Evolutionary conservation across 2,113 vertebrate genomes (phyloP).

Genomic region (Plecotus auritus): DNA sequence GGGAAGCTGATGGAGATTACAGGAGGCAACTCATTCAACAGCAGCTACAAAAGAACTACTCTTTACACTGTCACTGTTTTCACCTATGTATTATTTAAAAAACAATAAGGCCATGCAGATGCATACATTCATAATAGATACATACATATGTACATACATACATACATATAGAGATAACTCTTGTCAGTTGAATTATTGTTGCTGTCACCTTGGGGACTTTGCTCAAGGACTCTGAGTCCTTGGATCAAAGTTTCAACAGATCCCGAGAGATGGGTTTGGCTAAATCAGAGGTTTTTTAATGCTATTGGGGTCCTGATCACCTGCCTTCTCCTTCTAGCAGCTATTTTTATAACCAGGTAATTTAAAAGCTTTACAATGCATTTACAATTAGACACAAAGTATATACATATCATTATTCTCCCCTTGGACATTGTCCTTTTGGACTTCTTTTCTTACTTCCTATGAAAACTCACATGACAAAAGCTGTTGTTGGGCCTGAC

Average conservation of each 20-base stretch:
- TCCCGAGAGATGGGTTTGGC: neutral
- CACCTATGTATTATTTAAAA: neutral
- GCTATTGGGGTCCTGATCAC: neutral
- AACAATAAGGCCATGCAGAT: neutral
- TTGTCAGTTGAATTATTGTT: neutral
- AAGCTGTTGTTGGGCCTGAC: neutral
- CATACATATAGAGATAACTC: accelerated
- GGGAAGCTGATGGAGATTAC: neutral
- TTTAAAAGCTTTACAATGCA: neutral
- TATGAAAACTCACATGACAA: neutral
- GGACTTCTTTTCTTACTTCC: neutral
- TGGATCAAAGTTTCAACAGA: neutral
- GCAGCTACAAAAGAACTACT: neutral
- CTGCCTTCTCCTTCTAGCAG: neutral
- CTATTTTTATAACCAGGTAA: neutral
- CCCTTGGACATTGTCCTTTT: neutral
- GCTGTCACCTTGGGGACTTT: neutral
- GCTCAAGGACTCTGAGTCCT: neutral
- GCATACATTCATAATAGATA: accelerated
- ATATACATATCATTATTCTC: neutral
- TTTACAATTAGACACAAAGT: neutral
- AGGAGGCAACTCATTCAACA: neutral
- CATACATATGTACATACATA: accelerated
- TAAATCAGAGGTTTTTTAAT: neutral
- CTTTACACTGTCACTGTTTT: neutral